Base-by-base conservation (phyloP, 2,113 vertebrate species). In the Ceyx margarethae region DNA sequence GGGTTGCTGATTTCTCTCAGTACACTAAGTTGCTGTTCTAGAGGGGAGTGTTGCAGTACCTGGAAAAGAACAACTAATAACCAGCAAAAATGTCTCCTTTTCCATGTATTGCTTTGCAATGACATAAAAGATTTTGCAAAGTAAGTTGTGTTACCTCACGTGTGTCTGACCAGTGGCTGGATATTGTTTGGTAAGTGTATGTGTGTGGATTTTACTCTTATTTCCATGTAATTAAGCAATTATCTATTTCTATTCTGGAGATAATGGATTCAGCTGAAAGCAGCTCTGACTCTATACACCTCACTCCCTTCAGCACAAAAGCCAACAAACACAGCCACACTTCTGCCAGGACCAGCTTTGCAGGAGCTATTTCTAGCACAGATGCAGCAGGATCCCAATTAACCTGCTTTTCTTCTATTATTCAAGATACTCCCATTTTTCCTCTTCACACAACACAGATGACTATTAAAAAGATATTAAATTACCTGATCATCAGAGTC, bases 401-500 rank as follows among this genome's bases (percentile, higher is more conserved):
- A 73, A 79, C 2, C 7, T 17, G 8, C 0, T 37, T 79, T 86
- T 67, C 43, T 58, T 86, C 48, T 77, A 26, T 51, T 77, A 69
- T 18, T 78, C 29, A 75, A 64, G 3, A 8, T 58, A 80, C 61
- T 80, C 15, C 12, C 58, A 21, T 33, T 76, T 77, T 21, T 13
- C 29, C 56, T 76, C 29, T 79, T 83, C 61, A 81, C 20, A 20
- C 23, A 84, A 53, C 6, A 82, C 21, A 18, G 12, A 56, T 26
- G 9, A 67, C 10, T 35, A 64, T 35, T 87, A 64, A 81, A 40
- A 25, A 72, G 33, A 40, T 2, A 72, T 20, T 43, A 25, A 45
- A 37, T 94, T 97, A 99, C 99, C 98, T 99, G 98, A 93, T 98
- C 97, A 19, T 98, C 98, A 25, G 98, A 98, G 78, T 98, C 98